Conservation (phyloP, 2,113 vertebrate genomes). For the Calidris pugnax region DNA sequence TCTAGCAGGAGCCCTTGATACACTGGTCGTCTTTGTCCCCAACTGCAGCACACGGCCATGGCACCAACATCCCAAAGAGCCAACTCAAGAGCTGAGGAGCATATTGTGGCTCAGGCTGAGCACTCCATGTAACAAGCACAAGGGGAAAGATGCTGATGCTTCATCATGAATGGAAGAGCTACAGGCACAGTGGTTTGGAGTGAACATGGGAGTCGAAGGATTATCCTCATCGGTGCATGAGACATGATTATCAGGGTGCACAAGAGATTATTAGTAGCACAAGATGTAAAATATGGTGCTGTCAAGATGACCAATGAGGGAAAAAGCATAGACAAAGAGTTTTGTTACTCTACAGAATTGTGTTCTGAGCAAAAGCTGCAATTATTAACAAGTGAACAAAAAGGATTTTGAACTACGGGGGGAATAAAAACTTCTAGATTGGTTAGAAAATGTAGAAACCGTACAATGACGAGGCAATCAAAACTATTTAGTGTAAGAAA, state of each 20-base stretch:
- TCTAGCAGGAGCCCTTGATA: not conserved
- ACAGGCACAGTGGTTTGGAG: not conserved
- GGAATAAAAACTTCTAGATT: not conserved
- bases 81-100: not conserved
- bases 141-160: not conserved
- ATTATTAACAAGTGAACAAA: not conserved
- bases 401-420: not conserved
- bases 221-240: not conserved
- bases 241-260: not conserved
- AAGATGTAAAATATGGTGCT: not conserved
- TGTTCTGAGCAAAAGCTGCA: not conserved
- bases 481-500: not conserved
- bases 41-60: not conserved
- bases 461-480: not conserved
- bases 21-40: not conserved
- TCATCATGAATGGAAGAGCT: not conserved
- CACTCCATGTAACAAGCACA: not conserved
- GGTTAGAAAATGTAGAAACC: not conserved
- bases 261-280: not conserved
- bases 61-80: not conserved
- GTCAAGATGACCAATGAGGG: not conserved
- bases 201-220: not conserved
- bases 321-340: not conserved
- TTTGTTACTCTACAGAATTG: not conserved
- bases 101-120: not conserved